Evolutionary conservation across 2,888 invertebrate species (phyloP).

Genomic region (Scrobipalpa costella): DNA sequence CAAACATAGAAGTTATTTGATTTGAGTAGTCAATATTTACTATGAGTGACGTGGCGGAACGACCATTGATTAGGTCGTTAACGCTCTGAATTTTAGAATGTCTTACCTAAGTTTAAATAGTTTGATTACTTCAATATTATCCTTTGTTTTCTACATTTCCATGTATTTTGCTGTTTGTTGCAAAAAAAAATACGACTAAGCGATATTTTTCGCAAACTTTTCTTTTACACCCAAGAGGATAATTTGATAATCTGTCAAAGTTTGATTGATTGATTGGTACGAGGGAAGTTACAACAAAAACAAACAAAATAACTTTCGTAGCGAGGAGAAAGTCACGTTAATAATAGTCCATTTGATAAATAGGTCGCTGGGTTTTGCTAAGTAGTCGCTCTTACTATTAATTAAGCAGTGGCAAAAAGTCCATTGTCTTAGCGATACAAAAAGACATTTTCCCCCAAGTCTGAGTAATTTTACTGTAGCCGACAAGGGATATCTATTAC

Average conservation of each 20-base stretch:
- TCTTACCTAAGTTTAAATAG: no score
- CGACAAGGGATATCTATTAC: background rate
- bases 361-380: background rate
- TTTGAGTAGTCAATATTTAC: no score
- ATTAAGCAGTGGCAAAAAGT: slow-evolving; percentile 23
- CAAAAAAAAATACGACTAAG: background rate
- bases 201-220: background rate
- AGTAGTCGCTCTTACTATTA: background rate
- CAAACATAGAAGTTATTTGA: no score
- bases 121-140: no score
- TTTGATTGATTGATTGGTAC: slow-evolving; percentile 1
- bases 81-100: no score
- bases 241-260: slow-evolving; percentile 74
- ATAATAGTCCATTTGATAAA: slow-evolving; percentile 5
- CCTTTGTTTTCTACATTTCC: no score
- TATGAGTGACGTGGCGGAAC: no score
- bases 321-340: background rate
- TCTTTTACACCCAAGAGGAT: slow-evolving; percentile 66
- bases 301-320: background rate
- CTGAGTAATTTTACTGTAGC: background rate
- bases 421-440: slow-evolving; percentile 1
- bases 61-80: no score
- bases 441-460: background rate
- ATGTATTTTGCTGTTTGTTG: no score
- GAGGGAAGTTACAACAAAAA: background rate